Conservation (phyloP, 2,113 vertebrate genomes). For the Halcyon senegalensis region DNA sequence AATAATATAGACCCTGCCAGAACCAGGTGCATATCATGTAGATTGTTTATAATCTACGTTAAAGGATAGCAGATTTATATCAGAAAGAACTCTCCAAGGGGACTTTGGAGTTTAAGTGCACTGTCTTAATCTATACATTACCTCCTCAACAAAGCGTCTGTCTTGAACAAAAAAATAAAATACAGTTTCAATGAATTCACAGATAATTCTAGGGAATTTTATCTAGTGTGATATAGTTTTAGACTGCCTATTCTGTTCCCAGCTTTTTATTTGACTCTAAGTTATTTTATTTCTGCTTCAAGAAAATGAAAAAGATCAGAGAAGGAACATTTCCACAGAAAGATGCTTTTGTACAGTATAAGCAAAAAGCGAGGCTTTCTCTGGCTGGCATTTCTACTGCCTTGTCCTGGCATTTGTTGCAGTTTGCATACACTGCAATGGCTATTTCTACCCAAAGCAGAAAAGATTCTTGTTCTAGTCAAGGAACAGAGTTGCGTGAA, state of each 20-base stretch:
- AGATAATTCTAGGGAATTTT: conserved; percentile 50
- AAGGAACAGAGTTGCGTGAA: neutral
- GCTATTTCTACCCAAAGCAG: neutral
- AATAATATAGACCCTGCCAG: conserved; percentile 34
- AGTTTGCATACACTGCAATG: neutral
- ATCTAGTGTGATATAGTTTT: conserved; percentile 39
- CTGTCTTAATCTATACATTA: conserved; percentile 53
- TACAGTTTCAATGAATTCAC: conserved; percentile 38
- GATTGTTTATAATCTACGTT: conserved; percentile 48
- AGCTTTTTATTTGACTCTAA: conserved; percentile 46
- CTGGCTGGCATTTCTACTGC: neutral
- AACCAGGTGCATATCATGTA: conserved; percentile 47
- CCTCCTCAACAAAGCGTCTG: conserved; percentile 34
- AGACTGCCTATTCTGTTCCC: conserved; percentile 45
- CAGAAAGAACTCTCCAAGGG: conserved; percentile 25
- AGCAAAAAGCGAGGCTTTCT: neutral
- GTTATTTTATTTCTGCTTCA: conserved; percentile 13
- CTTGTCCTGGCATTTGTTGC: conserved; percentile 17
- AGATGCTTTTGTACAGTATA: neutral
- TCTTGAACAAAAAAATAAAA: conserved; percentile 20
- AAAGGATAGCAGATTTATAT: conserved; percentile 53
- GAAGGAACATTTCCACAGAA: neutral
- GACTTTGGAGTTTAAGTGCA: conserved; percentile 19
- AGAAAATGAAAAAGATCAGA: conserved; percentile 27
- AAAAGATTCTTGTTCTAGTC: neutral